These are phyloP conservation scores for Argyresthia albistria DNA, from an alignment of 2,888 invertebrate species.

Conservation along the genomic window DNA sequence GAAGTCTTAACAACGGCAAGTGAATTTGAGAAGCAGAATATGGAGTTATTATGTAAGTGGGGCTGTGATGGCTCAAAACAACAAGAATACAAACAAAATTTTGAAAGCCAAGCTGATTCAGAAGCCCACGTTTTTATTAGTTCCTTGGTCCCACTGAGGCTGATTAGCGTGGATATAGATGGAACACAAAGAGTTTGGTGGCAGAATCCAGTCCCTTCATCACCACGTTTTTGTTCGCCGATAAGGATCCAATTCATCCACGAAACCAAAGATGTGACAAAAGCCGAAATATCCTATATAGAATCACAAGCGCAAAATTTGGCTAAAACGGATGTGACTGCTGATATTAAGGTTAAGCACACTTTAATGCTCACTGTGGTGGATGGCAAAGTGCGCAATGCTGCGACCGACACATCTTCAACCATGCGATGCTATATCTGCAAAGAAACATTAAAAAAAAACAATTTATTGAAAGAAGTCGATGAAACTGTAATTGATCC, in stretches of 20 bases:
- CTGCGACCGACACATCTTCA: constrained; percentile 13
- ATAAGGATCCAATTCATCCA: not conserved
- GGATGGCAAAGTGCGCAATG: constrained; percentile 29
- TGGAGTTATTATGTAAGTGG: not conserved
- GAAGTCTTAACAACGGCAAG: not conserved
- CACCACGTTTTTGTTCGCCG: not conserved
- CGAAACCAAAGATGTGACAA: not conserved
- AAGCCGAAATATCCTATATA: not conserved
- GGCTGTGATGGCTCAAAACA: not conserved
- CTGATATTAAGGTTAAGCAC: not conserved
- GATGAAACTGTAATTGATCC: not conserved
- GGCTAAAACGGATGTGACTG: not conserved
- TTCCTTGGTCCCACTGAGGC: not conserved
- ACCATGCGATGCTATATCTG: constrained; percentile 4
- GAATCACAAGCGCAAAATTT: not conserved
- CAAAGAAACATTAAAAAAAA: constrained; percentile 8
- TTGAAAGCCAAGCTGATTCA: not conserved
- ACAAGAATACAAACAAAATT: not conserved
- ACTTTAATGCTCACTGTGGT: constrained; percentile 16
- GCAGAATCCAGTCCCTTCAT: not conserved
- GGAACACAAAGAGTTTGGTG: not conserved
- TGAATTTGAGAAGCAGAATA: not conserved
- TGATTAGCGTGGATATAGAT: not conserved
- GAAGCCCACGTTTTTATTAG: constrained; percentile 1
- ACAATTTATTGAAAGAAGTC: constrained; percentile 12